These are phyloP conservation scores for Lottia gigantea DNA, from an alignment of 2,888 invertebrate species.

Conservation along the genomic window DNA sequence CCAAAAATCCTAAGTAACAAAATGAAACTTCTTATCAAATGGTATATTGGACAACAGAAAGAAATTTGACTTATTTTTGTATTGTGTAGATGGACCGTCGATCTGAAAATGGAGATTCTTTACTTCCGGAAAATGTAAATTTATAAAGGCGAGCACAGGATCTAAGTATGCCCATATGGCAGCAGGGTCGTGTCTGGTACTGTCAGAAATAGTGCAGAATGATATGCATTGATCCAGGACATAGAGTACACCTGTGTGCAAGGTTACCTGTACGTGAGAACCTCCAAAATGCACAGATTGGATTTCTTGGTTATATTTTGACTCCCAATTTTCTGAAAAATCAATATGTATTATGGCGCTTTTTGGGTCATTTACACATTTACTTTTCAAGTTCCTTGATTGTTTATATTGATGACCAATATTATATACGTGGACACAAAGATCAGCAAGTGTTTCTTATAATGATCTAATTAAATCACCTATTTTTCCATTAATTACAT, in stretches of 20 bases:
- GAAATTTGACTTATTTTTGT: constrained; percentile 65
- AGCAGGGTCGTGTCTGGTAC: constrained; percentile 54
- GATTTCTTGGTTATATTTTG: constrained; percentile 61
- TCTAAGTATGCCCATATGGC: constrained; percentile 66
- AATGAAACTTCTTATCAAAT: constrained; percentile 40
- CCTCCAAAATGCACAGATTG: constrained; percentile 59
- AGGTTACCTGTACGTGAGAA: constrained; percentile 52
- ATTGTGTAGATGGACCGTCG: constrained; percentile 65
- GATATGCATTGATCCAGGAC: constrained; percentile 11
- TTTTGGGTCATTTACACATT: constrained; percentile 25
- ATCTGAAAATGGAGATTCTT: constrained; percentile 43
- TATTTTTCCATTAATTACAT: constrained; percentile 19
- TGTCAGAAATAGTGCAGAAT: constrained; percentile 56
- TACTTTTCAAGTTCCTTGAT: constrained; percentile 32
- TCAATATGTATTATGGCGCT: constrained; percentile 53
- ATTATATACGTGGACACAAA: constrained; percentile 30
- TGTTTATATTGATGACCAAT: constrained; percentile 31
- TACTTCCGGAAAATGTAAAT: constrained; percentile 15
- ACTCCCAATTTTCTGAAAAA: constrained; percentile 65
- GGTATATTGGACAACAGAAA: constrained; percentile 28
- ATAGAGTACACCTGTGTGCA: constrained; percentile 66
- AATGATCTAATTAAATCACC: constrained; percentile 11
- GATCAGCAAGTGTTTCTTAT: constrained; percentile 16
- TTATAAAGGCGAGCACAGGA: constrained; percentile 43
- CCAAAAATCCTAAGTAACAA: constrained; percentile 55